Evolutionary conservation across 2,113 vertebrate genomes (phyloP), one percentile per base, ranked within the genome.

Genomic region (Elaphurus davidianus): DNA sequence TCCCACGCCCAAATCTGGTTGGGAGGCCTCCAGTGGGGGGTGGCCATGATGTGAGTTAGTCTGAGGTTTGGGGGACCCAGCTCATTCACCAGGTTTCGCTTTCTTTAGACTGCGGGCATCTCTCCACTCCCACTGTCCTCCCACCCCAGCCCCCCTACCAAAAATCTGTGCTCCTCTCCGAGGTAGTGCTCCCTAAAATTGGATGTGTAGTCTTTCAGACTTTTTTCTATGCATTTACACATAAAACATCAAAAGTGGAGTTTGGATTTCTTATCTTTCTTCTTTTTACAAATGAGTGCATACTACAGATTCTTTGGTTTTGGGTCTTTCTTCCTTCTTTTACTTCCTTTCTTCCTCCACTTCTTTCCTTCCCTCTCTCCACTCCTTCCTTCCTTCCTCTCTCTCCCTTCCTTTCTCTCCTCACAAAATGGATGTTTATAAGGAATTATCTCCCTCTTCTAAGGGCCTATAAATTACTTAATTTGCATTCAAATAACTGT

Each of bases 141-240:
- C 60, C n/a, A 7, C n/a, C 40, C 16, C 0, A 79, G 8, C 15
- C 3, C 4, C 7, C 9, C 40, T 36, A 7, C 9, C 1, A 25
- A 50, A 45, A 52, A n/a, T 40, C 59, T 81, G 40, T 74, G n/a
- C 12, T 30, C 17, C 7, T 16, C 4, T 43, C 28, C 11, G 87
- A 47, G 76, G 64, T 27, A 36, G 17, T 0, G 3, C 43, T 67
- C 23, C 17, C 33, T 15, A 25, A 40, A 40, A 59, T 15, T 40
- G 36, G 81, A 23, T n/a, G 60, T 23, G 16, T 3, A 5, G 19
- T 43, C 55, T 27, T 62, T 13, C 8, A 30, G 43, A 45, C 45
- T 57, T 60, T 79, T 57, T 54, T 10, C 52, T 74, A 12, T 21
- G 16, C 27, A 25, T 95, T 74, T 82, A 82, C 27, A 87, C 30